Conservation (phyloP, 2,113 vertebrate species). For the Brienomyrus longianalis region DNA sequence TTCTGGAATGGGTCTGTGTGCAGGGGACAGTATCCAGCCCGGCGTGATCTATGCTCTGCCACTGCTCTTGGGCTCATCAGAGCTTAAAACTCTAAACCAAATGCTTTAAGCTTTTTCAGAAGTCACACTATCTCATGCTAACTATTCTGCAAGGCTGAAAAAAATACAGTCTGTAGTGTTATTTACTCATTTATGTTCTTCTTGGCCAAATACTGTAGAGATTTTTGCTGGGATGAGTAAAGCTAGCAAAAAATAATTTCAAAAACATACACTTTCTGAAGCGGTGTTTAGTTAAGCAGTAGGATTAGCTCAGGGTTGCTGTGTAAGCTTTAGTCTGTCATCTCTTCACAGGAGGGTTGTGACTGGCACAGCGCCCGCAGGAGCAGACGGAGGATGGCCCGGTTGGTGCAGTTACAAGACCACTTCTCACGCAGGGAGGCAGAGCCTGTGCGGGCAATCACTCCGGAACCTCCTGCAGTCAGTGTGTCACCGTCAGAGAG, state of each 20-base stretch:
- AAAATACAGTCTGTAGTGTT: neutral
- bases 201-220: neutral
- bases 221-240: neutral
- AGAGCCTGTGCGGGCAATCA: slow-evolving; percentile 16
- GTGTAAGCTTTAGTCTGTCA: neutral
- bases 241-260: neutral
- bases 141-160: neutral
- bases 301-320: neutral
- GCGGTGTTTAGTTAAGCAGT: neutral
- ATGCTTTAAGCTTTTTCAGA: neutral
- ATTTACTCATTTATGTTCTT: neutral
- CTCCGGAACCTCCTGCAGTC: neutral
- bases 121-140: neutral
- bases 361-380: slow-evolving; percentile 36
- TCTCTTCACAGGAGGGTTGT: slow-evolving; percentile 46
- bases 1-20: neutral
- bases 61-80: neutral
- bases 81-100: neutral
- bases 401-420: slow-evolving; percentile 44
- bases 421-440: slow-evolving; percentile 38
- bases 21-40: neutral
- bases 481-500: neutral
- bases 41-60: neutral
- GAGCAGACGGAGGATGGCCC: slow-evolving; percentile 42
- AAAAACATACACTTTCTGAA: neutral